Percentiles rank a stretch among this genome's conserved stretches.
Conservation (phyloP, 2,888 invertebrate species). For the Rhagium mordax region DNA sequence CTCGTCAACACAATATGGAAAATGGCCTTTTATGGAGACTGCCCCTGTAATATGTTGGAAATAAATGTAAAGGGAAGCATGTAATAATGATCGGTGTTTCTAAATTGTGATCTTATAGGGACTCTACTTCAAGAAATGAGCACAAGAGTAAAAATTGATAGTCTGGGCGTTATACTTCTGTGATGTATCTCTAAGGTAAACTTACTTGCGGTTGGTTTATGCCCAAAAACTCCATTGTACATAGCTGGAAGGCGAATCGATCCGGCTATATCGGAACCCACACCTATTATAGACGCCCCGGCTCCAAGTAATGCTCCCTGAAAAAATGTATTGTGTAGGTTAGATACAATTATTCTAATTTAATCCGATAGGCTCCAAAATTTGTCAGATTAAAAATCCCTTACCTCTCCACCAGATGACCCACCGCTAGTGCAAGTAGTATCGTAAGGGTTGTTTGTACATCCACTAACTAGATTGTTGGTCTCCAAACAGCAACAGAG, state of each 20-base stretch:
- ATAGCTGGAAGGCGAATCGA: constrained; percentile 90
- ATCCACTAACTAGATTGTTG: constrained; percentile 75
- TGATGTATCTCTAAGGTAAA: too few species aligned
- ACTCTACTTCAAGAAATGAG: too few species aligned
- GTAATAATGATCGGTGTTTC: too few species aligned
- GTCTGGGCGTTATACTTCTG: too few species aligned
- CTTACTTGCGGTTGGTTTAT: constrained; percentile 84
- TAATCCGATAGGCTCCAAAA: too few species aligned
- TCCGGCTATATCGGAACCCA: constrained; percentile 91
- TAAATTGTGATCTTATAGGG: too few species aligned
- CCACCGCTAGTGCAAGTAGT: constrained; percentile 74
- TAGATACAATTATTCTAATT: too few species aligned
- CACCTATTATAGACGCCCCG: constrained; percentile 83
- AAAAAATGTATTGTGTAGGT: constrained; percentile 24
- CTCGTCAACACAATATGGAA: constrained; percentile 72
- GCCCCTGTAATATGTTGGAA: constrained; percentile 67
- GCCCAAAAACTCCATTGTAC: constrained; percentile 90
- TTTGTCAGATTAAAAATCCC: too few species aligned
- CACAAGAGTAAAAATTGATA: too few species aligned
- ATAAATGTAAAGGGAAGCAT: too few species aligned
- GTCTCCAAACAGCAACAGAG: constrained; percentile 76
- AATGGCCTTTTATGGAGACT: constrained; percentile 75
- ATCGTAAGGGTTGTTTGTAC: constrained; percentile 78
- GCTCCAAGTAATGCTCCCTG: constrained; percentile 82
- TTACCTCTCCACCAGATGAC: constrained; percentile 76